These are phyloP conservation scores for Arctopsyche grandis DNA, from an alignment of 1,140 invertebrate species.

Conservation along the genomic window DNA sequence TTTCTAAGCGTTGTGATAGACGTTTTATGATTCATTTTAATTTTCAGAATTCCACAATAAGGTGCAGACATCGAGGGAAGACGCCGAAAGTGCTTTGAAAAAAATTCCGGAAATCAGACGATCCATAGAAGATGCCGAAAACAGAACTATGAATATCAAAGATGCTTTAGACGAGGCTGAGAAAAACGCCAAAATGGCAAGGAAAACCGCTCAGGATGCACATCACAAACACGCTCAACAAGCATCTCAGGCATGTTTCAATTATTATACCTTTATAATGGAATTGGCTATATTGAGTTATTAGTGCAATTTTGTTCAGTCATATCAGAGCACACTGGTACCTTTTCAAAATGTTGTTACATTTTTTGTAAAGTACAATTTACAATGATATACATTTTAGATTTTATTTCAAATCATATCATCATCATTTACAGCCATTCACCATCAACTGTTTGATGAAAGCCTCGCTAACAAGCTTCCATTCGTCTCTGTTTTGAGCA, in stretches of 20 bases:
- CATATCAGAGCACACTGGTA: too few relatives aligned
- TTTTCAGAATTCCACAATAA: slow-evolving; percentile 85
- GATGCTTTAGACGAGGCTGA: slow-evolving; percentile 79
- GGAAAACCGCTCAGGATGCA: slow-evolving; percentile 80
- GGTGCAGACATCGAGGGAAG: slow-evolving; percentile 81
- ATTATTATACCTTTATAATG: slow-evolving; percentile 14
- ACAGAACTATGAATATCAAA: slow-evolving; percentile 65
- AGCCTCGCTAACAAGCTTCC: too few relatives aligned
- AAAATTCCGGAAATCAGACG: slow-evolving; percentile 80
- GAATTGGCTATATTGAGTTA: background rate
- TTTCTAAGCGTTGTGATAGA: background rate
- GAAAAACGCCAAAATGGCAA: slow-evolving; percentile 79
- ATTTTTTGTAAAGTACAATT: too few relatives aligned
- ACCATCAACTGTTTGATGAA: too few relatives aligned
- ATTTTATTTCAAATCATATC: too few relatives aligned
- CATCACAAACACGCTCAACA: slow-evolving; percentile 77
- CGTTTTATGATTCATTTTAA: background rate
- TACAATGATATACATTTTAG: too few relatives aligned
- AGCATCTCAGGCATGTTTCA: slow-evolving; percentile 74
- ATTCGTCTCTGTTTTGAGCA: too few relatives aligned
- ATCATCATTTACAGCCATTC: too few relatives aligned
- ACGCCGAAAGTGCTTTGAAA: slow-evolving; percentile 77
- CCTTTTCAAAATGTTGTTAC: too few relatives aligned
- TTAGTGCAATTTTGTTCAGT: too few relatives aligned
- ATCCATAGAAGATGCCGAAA: slow-evolving; percentile 60